Percentiles rank a stretch among this genome's conserved stretches.
These are phyloP conservation scores for Callipepla californica DNA, from an alignment of 2,113 vertebrate species.

Conservation along the genomic window DNA sequence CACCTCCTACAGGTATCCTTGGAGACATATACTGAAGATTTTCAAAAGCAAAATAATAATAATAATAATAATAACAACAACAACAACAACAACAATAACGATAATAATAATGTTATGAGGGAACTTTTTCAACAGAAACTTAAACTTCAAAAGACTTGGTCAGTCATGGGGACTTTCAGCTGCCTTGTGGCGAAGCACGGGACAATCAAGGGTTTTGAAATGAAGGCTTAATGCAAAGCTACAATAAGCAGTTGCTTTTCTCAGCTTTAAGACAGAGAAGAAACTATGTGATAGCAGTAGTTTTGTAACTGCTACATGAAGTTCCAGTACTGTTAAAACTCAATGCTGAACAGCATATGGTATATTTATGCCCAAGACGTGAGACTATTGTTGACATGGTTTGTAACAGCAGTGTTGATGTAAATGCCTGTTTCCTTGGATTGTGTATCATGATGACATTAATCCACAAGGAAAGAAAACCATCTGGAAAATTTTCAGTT, in stretches of 20 bases:
- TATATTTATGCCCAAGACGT: constrained; percentile 34
- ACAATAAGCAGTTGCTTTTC: background rate
- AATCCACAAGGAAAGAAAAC: constrained; percentile 36
- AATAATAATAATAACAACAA: no score
- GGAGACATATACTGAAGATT: background rate
- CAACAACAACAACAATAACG: no score
- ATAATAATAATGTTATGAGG: background rate
- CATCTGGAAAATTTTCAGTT: constrained; percentile 37
- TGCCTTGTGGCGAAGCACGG: background rate
- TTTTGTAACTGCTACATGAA: constrained; percentile 11
- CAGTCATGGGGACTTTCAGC: background rate
- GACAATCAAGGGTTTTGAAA: background rate
- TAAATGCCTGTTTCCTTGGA: constrained; percentile 32
- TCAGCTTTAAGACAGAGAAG: background rate
- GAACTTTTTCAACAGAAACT: background rate
- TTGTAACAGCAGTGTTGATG: constrained; percentile 50
- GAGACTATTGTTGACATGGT: constrained; percentile 32
- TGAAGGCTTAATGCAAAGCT: background rate
- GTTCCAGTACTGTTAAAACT: constrained; percentile 48
- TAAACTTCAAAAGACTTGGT: background rate
- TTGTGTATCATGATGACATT: constrained; percentile 27
- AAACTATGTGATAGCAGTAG: background rate
- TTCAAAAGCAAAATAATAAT: background rate
- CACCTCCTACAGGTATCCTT: background rate
- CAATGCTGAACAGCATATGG: constrained; percentile 63